phyloP scores from a whole-genome alignment of 2,888 invertebrate genomes.

The Aspidiotus destructor region DNA sequence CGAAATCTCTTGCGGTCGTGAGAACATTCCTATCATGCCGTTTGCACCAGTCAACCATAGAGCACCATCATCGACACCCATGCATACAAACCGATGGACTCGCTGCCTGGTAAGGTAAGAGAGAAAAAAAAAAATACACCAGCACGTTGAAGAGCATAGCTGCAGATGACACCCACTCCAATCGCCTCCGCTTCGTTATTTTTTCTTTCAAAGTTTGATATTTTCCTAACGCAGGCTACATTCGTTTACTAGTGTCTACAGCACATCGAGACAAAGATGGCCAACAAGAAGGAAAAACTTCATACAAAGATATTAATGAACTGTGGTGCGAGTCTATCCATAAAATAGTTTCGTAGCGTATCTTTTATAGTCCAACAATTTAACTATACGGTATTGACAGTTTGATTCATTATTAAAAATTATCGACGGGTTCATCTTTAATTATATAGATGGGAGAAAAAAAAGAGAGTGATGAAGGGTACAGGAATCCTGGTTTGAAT shows the following conservation, averaged over 20 bases:
- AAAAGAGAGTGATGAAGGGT: background rate
- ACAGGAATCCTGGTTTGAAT: no score
- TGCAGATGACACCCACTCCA: slow-evolving; percentile 29
- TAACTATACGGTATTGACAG: slow-evolving; percentile 3
- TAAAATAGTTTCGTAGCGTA: background rate
- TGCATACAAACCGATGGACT: slow-evolving; percentile 16
- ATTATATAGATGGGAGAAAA: no score
- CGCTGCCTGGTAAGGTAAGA: background rate
- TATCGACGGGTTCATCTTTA: slow-evolving; percentile 1
- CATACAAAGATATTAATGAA: slow-evolving; percentile 31
- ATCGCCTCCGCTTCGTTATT: slow-evolving; percentile 22
- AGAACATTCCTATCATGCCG: slow-evolving; percentile 31
- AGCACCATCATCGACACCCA: slow-evolving; percentile 30
- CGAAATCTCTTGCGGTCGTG: slow-evolving; percentile 26
- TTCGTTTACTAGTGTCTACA: slow-evolving; percentile 10
- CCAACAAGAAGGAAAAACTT: slow-evolving; percentile 10
- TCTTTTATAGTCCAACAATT: background rate
- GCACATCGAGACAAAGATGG: slow-evolving; percentile 6
- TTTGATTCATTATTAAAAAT: slow-evolving; percentile 7
- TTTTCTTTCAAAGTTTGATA: background rate
- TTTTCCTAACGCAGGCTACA: background rate
- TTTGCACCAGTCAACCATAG: slow-evolving; percentile 30
- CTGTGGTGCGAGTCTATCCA: slow-evolving; percentile 9
- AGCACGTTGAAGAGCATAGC: slow-evolving; percentile 18
- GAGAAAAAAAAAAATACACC: slow-evolving; percentile 17